Evolutionary conservation across 2,113 vertebrate species (phyloP), one percentile per base, ranked within the genome.

Genomic region (Cololabis saira): DNA sequence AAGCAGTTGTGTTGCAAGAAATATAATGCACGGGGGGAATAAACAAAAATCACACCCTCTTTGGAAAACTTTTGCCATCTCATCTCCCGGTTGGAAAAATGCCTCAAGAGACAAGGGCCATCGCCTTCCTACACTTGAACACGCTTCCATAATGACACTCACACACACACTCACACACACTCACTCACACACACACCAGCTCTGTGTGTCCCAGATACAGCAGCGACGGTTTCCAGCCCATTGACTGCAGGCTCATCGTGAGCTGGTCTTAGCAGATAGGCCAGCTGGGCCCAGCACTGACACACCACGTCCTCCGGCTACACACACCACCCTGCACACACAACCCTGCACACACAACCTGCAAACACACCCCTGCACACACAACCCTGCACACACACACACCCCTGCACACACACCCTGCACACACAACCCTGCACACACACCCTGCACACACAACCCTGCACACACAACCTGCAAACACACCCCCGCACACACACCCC

Each of bases 231-330:
- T 90, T 88, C 86, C 90, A 83, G 84, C 78, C 91, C 91, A 92
- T 91, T 92, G 89, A 86, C 85, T 83, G 78, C 76, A 21, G 81
- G 79, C 86, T 91, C 86, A 90, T 89, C 88, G 89, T 79, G 89
- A 86, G 82, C 90, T 83, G 86, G 89, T 92, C 84, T 88, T 81
- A 88, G 83, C 86, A 87, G 90, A 90, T 85, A 85, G 88, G 79
- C 91, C 91, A 92, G 90, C 90, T 90, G 90, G 89, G 85, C 85
- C 82, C 87, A 89, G 85, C 87, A 76, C 82, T 74, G 90, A 85
- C 78, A 86, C 87, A 83, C 76, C 83, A 89, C 81, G 89, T 87
- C 84, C 85, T 71, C 60, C 18, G 83, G 83, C 89, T 70, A 78
- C 78, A 75, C 79, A 73, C 74, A 83, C 74, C 86, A 72, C 66